phyloP scores from a whole-genome alignment of 1,140 invertebrate genomes.

The Drosophila eugracilis region DNA sequence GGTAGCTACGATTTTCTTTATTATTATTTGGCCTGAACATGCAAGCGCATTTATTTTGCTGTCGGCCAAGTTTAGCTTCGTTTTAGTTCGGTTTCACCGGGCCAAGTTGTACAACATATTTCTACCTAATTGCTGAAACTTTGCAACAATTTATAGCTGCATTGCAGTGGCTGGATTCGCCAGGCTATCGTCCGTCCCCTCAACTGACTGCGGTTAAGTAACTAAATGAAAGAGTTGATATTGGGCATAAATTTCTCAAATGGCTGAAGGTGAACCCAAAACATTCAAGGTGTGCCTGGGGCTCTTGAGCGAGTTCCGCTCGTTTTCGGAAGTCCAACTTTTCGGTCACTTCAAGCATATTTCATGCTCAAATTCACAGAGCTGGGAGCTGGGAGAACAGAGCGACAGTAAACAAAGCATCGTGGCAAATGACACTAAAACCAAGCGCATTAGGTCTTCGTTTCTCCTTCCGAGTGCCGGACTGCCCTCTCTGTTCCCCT shows the following conservation, averaged over 20 bases:
- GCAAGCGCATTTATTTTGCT: conserved; percentile 76
- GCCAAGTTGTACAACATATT: conserved; percentile 71
- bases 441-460: conserved; percentile 59
- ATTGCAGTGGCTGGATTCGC: conserved; percentile 65
- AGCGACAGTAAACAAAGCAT: conserved; percentile 57
- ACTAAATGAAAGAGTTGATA: conserved; percentile 65
- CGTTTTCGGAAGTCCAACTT: conserved; percentile 41
- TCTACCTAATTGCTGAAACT: conserved; percentile 74
- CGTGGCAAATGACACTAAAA: conserved; percentile 67
- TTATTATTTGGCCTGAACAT: conserved; percentile 75
- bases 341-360: conserved; percentile 65
- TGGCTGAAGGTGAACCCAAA: conserved; percentile 34
- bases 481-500: not conserved
- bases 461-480: not conserved
- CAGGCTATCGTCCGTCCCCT: not conserved
- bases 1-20: conserved; percentile 58
- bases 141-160: conserved; percentile 80
- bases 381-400: too few relatives aligned
- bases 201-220: conserved; percentile 27
- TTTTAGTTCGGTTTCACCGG: conserved; percentile 34
- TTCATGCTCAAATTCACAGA: conserved; percentile 69
- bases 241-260: conserved; percentile 52
- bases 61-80: conserved; percentile 46
- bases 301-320: conserved; percentile 26
- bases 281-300: conserved; percentile 42